Evolutionary conservation across 2,888 invertebrate genomes (phyloP), one percentile per base, ranked within the genome.

Genomic region (Hirtodrosophila confusa): DNA sequence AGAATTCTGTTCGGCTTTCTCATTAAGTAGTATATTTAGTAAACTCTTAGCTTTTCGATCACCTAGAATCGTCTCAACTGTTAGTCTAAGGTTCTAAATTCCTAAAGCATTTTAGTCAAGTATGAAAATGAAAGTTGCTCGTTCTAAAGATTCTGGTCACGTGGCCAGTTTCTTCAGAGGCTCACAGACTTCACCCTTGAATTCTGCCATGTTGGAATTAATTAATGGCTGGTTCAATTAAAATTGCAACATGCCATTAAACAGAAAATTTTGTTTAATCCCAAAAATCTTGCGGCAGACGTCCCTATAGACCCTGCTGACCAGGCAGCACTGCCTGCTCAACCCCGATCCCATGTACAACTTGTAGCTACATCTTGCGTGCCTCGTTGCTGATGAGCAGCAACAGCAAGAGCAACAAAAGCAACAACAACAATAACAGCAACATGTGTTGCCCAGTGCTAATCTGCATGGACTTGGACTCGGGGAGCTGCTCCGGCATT

Each of bases 201-300:
- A 33, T 39, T 51, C 39, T 65, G 57, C 57, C 57, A 58, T 89
- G 83, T 89, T 84, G 78, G 88, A 90, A 90, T 90, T 90, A 90
- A 90, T 90, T 90, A 90, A 90, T 90, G 89, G 88, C 89, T 89
- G 83, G 86, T 90, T 90, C 91, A 90, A 90, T 90, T 90, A 90
- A 90, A 90, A 90, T 90, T 89, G 90, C 90, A 89, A 90, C 90
- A 90, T 89, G 88, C 85, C 76, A 89, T 88, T 86, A 88, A 89
- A 88, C 89, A 89, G 75, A 76, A 47, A 71, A 70, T 72, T 76
- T 74, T 61, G 49, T 45, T 57, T 56, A 69, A 65, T 50, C 49
- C 72, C 72, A 73, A 82, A 76, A 67, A 55, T 56, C 43, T 37
- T 53, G 35, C 6, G 43, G 24, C 43, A 35, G 36, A 45, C 40